A percentile compares a stretch with the other conserved stretches of the same genome.
phyloP scores from a whole-genome alignment of 2,888 invertebrate genomes.

The Drosophila kambysellisi region DNA sequence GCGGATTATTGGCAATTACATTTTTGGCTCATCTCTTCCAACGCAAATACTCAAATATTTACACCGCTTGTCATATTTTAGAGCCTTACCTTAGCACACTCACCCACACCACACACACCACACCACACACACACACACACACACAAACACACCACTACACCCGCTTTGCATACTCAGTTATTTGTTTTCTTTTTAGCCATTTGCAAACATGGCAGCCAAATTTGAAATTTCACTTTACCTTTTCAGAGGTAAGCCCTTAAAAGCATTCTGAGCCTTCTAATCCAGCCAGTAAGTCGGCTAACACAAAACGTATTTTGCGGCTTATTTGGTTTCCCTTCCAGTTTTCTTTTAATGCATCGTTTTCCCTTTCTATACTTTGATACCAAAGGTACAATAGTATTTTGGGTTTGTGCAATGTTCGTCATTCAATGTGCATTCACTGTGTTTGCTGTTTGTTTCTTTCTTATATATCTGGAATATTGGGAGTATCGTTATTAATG shows the following conservation, averaged over 20 bases:
- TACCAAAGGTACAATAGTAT: too few relatives aligned
- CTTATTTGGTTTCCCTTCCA: constrained; percentile 54
- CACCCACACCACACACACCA: not conserved
- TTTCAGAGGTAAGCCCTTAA: constrained; percentile 51
- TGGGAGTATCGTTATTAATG: too few relatives aligned
- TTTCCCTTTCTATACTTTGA: not conserved
- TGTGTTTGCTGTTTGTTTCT: too few relatives aligned
- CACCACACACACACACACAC: not conserved
- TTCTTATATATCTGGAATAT: too few relatives aligned
- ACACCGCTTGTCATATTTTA: constrained; percentile 38
- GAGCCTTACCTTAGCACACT: constrained; percentile 1
- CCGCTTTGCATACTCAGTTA: not conserved
- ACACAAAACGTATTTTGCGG: constrained; percentile 69
- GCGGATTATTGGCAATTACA: constrained; percentile 73
- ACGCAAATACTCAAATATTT: constrained; percentile 49
- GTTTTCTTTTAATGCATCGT: constrained; percentile 16
- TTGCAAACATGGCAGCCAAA: constrained; percentile 35
- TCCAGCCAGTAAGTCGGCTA: constrained; percentile 67
- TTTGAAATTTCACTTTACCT: constrained; percentile 41
- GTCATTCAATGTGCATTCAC: too few relatives aligned
- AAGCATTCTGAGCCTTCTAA: constrained; percentile 63
- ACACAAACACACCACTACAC: not conserved
- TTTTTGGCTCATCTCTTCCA: constrained; percentile 35
- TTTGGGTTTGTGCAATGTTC: too few relatives aligned
- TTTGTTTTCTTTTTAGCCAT: constrained; percentile 29